phyloP scores from a whole-genome alignment of 2,797 vertebrate species.

The Crotalus adamanteus region DNA sequence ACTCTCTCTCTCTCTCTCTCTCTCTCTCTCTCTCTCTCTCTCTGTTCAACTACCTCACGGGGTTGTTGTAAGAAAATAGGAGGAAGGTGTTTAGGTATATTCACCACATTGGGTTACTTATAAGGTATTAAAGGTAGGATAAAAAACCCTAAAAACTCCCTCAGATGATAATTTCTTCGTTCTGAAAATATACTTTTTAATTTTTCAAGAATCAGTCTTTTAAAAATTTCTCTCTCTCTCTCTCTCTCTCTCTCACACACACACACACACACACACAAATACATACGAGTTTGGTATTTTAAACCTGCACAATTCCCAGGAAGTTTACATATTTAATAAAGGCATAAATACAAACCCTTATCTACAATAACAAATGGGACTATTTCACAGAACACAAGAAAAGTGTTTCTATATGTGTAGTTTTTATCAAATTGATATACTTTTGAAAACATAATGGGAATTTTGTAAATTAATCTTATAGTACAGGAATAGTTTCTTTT shows the following conservation, averaged over 20 bases:
- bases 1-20: too few relatives aligned
- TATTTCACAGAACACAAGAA: not conserved
- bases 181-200: not conserved
- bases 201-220: not conserved
- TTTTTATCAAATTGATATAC: not conserved
- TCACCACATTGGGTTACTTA: not conserved
- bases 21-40: not conserved
- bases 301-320: not conserved
- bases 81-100: not conserved
- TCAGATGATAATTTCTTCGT: not conserved
- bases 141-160: not conserved
- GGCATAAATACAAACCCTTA: not conserved
- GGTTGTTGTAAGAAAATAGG: not conserved
- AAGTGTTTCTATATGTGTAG: not conserved
- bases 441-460: not conserved
- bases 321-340: not conserved
- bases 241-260: not conserved
- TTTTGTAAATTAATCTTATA: not conserved
- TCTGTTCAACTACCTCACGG: not conserved
- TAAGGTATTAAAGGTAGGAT: not conserved
- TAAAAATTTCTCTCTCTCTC: not conserved
- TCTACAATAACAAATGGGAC: not conserved
- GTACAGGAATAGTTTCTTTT: not conserved
- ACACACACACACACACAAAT: too few relatives aligned
- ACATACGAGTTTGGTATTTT: not conserved